Conservation (phyloP, 2,113 vertebrate genomes). For the Cephalopterus ornatus region DNA sequence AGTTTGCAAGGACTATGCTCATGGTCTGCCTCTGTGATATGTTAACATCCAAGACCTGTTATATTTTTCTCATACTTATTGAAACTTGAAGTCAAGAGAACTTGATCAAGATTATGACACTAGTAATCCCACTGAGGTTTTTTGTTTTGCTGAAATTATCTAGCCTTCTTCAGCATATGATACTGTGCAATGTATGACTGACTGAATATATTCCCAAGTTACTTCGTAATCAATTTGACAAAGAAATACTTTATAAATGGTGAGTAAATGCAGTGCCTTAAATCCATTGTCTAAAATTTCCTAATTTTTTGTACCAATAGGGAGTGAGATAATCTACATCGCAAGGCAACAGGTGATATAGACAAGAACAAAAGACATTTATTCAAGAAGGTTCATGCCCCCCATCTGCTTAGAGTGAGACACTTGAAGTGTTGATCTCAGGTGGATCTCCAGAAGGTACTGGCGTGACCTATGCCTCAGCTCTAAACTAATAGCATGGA, state of each 20-base stretch:
- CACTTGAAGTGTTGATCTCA: neutral
- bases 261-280: neutral
- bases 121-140: neutral
- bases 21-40: neutral
- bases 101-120: neutral
- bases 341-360: neutral
- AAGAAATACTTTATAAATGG: neutral
- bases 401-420: neutral
- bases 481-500: neutral
- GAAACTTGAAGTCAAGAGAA: neutral
- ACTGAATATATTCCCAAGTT: neutral
- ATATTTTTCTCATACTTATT: neutral
- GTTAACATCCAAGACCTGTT: neutral
- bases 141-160: neutral
- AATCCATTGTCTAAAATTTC: neutral
- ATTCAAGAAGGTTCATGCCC: neutral
- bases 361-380: neutral
- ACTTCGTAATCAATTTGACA: neutral
- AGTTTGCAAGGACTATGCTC: conserved; percentile 35
- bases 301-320: neutral
- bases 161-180: neutral
- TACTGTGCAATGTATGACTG: neutral
- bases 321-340: neutral
- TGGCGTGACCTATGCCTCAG: neutral
- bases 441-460: neutral